These are phyloP conservation scores for Cetonia aurata DNA, from an alignment of 2,888 invertebrate species.

Conservation along the genomic window DNA sequence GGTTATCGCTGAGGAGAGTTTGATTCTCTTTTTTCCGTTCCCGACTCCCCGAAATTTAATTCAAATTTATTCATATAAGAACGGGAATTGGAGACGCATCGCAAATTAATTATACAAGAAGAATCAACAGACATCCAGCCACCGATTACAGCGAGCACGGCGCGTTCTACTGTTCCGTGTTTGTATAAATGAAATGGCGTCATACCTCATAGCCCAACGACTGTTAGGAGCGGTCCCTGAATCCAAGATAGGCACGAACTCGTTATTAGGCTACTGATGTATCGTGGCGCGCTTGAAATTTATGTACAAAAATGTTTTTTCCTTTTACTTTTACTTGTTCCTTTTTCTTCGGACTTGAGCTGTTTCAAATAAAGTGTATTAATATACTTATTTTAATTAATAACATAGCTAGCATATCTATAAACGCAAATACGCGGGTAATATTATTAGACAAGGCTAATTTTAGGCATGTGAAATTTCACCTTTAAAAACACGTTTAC, in stretches of 20 bases:
- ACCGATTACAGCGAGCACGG: constrained; percentile 41
- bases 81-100: constrained; percentile 41
- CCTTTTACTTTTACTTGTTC: constrained; percentile 45
- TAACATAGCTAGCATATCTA: background rate
- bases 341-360: constrained; percentile 1
- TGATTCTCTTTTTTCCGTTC: constrained; percentile 10
- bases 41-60: constrained; percentile 28
- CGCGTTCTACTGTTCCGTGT: constrained; percentile 58
- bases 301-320: constrained; percentile 53
- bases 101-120: constrained; percentile 52
- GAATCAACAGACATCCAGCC: constrained; percentile 52
- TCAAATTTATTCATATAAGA: constrained; percentile 39
- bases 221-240: constrained; percentile 65
- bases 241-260: constrained; percentile 66
- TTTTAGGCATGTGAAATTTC: too few species aligned
- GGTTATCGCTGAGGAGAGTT: background rate
- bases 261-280: constrained; percentile 64
- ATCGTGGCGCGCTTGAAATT: constrained; percentile 60
- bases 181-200: constrained; percentile 68
- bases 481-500: constrained; percentile 2
- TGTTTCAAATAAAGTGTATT: background rate
- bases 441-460: too few species aligned
- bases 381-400: constrained; percentile 21
- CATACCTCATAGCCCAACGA: constrained; percentile 66
- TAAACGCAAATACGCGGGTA: too few species aligned